Conservation (phyloP, 2,797 vertebrate genomes). For the Mus spretus region DNA sequence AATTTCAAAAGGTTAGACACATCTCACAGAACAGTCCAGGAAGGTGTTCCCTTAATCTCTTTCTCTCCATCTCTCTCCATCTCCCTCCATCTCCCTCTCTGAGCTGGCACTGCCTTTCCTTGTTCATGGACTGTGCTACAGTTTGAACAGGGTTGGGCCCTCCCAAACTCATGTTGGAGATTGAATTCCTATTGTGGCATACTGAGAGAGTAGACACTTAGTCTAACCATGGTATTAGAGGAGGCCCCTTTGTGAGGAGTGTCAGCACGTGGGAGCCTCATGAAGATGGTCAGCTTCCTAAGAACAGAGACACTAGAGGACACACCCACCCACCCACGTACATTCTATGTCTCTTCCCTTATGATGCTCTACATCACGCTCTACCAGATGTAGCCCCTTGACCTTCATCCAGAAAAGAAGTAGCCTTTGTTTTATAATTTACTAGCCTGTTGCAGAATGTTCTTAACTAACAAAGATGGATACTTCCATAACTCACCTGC, state of each 20-base stretch:
- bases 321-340: not conserved
- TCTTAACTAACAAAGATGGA: not conserved
- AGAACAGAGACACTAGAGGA: not conserved
- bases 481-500: not conserved
- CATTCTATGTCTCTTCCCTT: not conserved
- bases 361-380: not conserved
- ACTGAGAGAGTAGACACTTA: not conserved
- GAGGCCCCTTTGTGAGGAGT: not conserved
- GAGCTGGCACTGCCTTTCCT: not conserved
- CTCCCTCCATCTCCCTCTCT: not conserved
- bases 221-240: not conserved
- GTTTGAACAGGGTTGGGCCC: not conserved
- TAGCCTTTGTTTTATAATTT: not conserved
- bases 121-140: not conserved
- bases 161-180: not conserved
- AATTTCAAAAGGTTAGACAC: not conserved
- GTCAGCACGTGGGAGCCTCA: not conserved
- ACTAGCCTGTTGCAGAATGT: not conserved
- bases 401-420: not conserved
- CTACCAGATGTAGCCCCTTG: not conserved
- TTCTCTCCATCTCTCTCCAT: not conserved
- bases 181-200: not conserved
- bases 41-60: not conserved
- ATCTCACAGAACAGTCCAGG: too few species aligned
- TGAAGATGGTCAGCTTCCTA: not conserved